Conservation (phyloP, 2,797 vertebrate genomes). For the Pelodytes ibericus region DNA sequence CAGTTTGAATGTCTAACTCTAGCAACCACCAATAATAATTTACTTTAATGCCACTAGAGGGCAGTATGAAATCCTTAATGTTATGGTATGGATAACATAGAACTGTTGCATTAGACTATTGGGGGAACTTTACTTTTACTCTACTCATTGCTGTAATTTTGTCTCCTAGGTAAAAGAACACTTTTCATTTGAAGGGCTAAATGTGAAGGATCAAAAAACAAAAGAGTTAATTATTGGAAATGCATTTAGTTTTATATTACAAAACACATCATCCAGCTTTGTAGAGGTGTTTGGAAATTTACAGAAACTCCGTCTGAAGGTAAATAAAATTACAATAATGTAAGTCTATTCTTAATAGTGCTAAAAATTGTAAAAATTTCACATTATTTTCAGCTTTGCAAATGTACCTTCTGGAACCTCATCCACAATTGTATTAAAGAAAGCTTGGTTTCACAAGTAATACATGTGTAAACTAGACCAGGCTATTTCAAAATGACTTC, state of each 20-base stretch:
- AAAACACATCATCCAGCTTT: constrained; percentile 61
- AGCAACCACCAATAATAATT: not conserved
- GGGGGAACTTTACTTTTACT: too few species aligned
- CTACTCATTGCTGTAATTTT: constrained; percentile 35
- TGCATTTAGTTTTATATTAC: constrained; percentile 80
- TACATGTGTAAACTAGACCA: too few species aligned
- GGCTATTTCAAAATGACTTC: too few species aligned
- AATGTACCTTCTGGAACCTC: too few species aligned
- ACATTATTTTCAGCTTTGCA: too few species aligned
- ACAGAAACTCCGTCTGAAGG: constrained; percentile 63
- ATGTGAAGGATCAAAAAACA: constrained; percentile 77
- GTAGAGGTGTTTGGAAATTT: constrained; percentile 64
- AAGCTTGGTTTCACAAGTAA: too few species aligned
- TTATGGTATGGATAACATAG: too few species aligned
- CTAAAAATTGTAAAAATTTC: too few species aligned
- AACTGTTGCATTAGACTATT: too few species aligned
- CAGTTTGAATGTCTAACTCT: constrained; percentile 10
- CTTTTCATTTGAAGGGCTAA: constrained; percentile 72
- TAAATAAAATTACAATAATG: constrained; percentile 56
- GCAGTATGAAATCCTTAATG: not conserved
- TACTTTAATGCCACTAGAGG: constrained; percentile 1
- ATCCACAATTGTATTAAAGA: too few species aligned
- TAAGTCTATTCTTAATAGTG: too few species aligned
- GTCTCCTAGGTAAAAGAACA: constrained; percentile 79
- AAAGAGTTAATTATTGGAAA: constrained; percentile 86